A percentile compares a stretch with the other conserved stretches of the same genome.
phyloP scores from a whole-genome alignment of 2,797 vertebrate species.

The Microchirus variegatus region DNA sequence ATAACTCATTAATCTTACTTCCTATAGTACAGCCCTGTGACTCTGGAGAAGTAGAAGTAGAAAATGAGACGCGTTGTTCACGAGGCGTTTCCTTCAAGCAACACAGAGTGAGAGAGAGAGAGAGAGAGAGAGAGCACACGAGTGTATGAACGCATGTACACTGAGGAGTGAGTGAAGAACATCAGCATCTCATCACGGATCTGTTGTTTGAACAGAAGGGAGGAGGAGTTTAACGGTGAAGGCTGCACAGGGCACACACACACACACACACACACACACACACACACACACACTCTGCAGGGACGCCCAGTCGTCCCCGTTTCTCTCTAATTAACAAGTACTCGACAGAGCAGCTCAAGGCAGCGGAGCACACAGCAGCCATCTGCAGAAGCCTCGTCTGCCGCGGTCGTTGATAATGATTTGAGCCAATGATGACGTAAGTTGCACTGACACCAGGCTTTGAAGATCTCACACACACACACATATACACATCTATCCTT shows the following conservation, averaged over 20 bases:
- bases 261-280: too few species aligned
- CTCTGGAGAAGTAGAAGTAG: too few species aligned
- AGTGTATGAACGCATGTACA: conserved; percentile 8
- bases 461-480: conserved; percentile 28
- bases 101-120: conserved; percentile 11
- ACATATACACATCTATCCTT: neutral
- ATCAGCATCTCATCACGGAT: conserved; percentile 32
- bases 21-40: too few species aligned
- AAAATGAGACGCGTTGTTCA: conserved; percentile 8
- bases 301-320: conserved; percentile 28
- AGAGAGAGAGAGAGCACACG: conserved; percentile 5
- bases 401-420: conserved; percentile 66
- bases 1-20: too few species aligned
- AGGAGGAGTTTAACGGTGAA: conserved; percentile 32
- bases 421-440: conserved; percentile 69
- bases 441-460: conserved; percentile 56
- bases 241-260: conserved; percentile 24
- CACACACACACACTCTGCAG: conserved; percentile 31
- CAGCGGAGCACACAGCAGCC: conserved; percentile 48
- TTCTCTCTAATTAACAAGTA: conserved; percentile 60
- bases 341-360: conserved; percentile 51
- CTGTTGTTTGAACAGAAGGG: conserved; percentile 24
- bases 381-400: conserved; percentile 50
- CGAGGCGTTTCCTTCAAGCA: conserved; percentile 8
- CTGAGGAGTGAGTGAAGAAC: conserved; percentile 16